Conservation (phyloP, 2,797 vertebrate species). For the Arnoldichthys spilopterus region DNA sequence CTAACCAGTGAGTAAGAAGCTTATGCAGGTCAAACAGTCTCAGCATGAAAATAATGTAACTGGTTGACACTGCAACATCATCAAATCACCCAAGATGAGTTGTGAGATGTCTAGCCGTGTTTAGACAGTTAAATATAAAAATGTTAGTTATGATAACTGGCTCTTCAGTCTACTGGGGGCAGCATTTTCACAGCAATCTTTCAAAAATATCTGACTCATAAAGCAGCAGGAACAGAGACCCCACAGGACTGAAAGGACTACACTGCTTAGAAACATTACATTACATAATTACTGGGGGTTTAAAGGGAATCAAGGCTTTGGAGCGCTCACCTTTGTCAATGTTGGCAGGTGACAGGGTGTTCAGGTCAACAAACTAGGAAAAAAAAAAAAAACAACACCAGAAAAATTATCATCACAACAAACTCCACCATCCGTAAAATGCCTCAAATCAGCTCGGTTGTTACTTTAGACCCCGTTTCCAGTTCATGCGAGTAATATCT, state of each 20-base stretch:
- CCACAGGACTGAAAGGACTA: not conserved
- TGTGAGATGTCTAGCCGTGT: not conserved
- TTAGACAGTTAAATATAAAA: not conserved
- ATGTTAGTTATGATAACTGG: not conserved
- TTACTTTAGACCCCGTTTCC: too few relatives aligned
- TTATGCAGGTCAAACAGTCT: too few relatives aligned
- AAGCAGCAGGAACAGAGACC: not conserved
- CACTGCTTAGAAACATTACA: not conserved
- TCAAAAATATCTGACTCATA: not conserved
- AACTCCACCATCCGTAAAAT: not conserved
- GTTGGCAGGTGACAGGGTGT: constrained; percentile 85
- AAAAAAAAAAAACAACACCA: constrained; percentile 42
- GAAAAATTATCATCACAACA: not conserved
- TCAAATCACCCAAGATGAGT: not conserved
- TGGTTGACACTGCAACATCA: not conserved
- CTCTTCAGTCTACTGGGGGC: not conserved
- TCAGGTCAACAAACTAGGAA: constrained; percentile 91
- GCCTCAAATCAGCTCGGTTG: not conserved
- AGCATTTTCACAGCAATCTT: not conserved
- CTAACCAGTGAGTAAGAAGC: too few relatives aligned
- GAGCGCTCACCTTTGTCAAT: constrained; percentile 89
- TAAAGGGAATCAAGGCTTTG: not conserved
- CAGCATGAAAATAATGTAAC: too few relatives aligned
- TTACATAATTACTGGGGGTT: not conserved
- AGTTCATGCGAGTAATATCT: too few relatives aligned